Evolutionary conservation across 1,140 invertebrate species (phyloP).

Genomic region (Scaptomyza graminum): DNA sequence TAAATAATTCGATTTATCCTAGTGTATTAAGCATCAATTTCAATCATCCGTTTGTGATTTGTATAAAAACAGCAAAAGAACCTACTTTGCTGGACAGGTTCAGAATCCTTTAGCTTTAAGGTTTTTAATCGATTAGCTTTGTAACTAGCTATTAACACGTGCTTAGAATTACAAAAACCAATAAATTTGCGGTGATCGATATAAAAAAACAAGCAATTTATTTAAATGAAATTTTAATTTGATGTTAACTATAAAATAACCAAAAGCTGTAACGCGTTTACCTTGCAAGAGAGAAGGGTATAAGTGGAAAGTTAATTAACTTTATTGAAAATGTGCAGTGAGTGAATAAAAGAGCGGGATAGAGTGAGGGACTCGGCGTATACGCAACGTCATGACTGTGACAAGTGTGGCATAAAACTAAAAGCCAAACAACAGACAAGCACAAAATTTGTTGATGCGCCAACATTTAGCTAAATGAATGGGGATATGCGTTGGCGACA

Average conservation of each 20-base stretch:
- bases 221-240: neutral
- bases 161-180: too few species aligned
- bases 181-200: too few species aligned
- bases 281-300: neutral
- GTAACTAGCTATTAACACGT: too few species aligned
- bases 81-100: too few species aligned
- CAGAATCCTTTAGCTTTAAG: too few species aligned
- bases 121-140: too few species aligned
- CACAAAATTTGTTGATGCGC: conserved; percentile 46
- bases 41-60: too few species aligned
- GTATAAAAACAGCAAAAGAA: too few species aligned
- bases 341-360: neutral
- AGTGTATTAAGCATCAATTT: too few species aligned
- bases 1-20: too few species aligned
- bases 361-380: conserved; percentile 19
- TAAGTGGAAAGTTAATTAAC: conserved; percentile 40
- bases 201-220: too few species aligned
- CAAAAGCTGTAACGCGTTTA: neutral
- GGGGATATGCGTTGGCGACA: neutral
- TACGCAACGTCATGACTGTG: conserved; percentile 30
- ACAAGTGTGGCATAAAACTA: conserved; percentile 14
- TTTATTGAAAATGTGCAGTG: conserved; percentile 48
- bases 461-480: conserved; percentile 49
- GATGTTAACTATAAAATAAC: too few species aligned
- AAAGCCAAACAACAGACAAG: conserved; percentile 24